phyloP scores from a whole-genome alignment of 2,113 vertebrate genomes.

The Gracilinanus agilis region DNA sequence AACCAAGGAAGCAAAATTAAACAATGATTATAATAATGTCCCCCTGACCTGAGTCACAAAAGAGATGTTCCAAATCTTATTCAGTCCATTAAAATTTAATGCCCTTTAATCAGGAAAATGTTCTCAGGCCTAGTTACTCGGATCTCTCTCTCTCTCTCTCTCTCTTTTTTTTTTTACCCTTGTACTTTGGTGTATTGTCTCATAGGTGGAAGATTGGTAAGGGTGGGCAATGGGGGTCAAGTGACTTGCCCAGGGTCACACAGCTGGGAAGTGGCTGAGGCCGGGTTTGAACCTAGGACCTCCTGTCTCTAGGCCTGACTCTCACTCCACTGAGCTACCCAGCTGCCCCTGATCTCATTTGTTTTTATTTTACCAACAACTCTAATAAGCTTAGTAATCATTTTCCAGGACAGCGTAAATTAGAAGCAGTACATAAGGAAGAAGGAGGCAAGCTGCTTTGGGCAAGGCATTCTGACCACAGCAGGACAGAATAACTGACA shows the following conservation, averaged over 20 bases:
- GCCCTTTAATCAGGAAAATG: neutral
- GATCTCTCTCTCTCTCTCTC: too few relatives aligned
- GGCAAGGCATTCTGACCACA: neutral
- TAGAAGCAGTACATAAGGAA: neutral
- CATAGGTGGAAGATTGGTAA: too few relatives aligned
- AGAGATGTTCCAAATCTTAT: neutral
- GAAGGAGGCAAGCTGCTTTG: neutral
- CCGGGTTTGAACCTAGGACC: too few relatives aligned
- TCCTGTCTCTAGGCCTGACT: too few relatives aligned
- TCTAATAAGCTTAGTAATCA: neutral
- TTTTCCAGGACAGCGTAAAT: neutral
- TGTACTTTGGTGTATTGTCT: too few relatives aligned
- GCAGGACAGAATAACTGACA: neutral
- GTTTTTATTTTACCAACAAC: neutral
- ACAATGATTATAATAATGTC: neutral
- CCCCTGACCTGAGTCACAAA: neutral
- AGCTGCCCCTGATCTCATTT: neutral
- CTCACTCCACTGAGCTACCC: too few relatives aligned
- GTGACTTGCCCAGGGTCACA: too few relatives aligned
- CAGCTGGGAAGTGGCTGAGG: too few relatives aligned
- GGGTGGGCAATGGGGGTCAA: too few relatives aligned
- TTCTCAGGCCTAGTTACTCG: neutral
- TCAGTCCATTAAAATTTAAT: neutral
- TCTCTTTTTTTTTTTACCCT: too few relatives aligned
- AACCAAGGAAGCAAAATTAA: neutral